Conservation (phyloP, 2,797 vertebrate species). For the Glyptemys insculpta region DNA sequence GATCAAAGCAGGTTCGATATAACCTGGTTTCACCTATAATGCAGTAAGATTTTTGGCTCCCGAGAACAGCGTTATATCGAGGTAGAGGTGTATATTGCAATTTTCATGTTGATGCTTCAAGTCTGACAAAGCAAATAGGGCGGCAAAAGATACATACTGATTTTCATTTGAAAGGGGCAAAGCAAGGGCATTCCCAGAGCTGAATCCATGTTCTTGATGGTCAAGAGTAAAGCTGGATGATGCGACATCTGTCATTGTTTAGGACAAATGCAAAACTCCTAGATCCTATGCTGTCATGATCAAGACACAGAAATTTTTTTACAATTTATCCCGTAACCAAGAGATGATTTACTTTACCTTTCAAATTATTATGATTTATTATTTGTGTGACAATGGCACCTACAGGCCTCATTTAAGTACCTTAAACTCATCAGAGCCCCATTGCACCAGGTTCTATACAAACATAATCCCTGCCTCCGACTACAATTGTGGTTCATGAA, state of each 20-base stretch:
- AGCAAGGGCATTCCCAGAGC: not conserved
- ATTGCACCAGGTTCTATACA: not conserved
- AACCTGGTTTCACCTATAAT: too few relatives aligned
- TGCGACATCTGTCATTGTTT: not conserved
- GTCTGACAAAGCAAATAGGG: accelerated
- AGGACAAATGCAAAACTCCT: not conserved
- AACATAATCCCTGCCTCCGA: not conserved
- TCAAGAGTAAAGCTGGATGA: not conserved
- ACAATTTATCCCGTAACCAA: not conserved
- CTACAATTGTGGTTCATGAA: not conserved
- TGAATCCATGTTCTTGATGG: not conserved
- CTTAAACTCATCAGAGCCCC: not conserved
- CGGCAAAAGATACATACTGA: not conserved
- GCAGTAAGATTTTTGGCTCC: too few relatives aligned
- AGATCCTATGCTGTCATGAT: not conserved
- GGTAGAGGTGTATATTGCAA: not conserved
- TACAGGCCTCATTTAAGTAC: not conserved
- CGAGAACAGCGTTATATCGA: too few relatives aligned
- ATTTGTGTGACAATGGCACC: not conserved
- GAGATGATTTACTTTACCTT: not conserved
- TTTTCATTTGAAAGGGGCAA: not conserved
- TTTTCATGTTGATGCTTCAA: not conserved
- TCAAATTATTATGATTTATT: not conserved
- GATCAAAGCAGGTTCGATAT: too few relatives aligned
- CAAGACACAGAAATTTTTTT: not conserved